Percentiles rank a stretch among this genome's conserved stretches.
These are phyloP conservation scores for Archaeoteleia sp. DNA, from an alignment of 2,888 invertebrate genomes.

Conservation along the genomic window DNA sequence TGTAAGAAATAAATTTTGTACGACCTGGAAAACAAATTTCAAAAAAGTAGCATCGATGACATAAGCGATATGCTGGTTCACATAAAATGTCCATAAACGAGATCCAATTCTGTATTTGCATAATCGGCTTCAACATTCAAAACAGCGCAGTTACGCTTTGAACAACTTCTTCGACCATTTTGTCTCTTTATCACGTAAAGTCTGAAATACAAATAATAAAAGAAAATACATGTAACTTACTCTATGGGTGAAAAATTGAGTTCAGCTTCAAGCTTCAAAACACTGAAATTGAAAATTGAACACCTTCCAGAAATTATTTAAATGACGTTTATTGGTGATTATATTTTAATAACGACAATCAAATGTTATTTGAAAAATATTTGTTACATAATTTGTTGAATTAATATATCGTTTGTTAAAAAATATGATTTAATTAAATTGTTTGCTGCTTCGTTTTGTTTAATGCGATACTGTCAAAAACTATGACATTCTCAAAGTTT, in stretches of 20 bases:
- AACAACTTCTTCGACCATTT: background rate
- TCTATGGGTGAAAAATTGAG: too few species aligned
- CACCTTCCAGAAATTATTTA: too few species aligned
- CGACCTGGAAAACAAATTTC: constrained; percentile 4
- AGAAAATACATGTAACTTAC: too few species aligned
- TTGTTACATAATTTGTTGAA: background rate
- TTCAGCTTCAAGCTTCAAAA: too few species aligned
- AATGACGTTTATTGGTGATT: too few species aligned
- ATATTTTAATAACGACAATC: constrained; percentile 7
- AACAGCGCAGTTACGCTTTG: background rate
- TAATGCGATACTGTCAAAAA: constrained; percentile 19
- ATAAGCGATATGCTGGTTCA: background rate
- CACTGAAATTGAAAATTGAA: too few species aligned
- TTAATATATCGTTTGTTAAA: background rate
- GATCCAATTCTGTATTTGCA: constrained; percentile 1
- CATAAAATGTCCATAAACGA: constrained; percentile 1
- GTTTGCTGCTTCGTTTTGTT: background rate
- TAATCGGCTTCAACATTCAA: background rate
- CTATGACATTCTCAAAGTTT: constrained; percentile 27
- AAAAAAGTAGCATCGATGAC: background rate
- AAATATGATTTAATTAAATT: background rate
- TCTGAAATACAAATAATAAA: background rate
- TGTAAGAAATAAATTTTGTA: too few species aligned
- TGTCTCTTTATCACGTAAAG: background rate
- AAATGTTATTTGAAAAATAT: background rate